Percentiles rank a stretch among this genome's conserved stretches.
Evolutionary conservation across 2,113 vertebrate genomes (phyloP).

Genomic region (Mus pahari): DNA sequence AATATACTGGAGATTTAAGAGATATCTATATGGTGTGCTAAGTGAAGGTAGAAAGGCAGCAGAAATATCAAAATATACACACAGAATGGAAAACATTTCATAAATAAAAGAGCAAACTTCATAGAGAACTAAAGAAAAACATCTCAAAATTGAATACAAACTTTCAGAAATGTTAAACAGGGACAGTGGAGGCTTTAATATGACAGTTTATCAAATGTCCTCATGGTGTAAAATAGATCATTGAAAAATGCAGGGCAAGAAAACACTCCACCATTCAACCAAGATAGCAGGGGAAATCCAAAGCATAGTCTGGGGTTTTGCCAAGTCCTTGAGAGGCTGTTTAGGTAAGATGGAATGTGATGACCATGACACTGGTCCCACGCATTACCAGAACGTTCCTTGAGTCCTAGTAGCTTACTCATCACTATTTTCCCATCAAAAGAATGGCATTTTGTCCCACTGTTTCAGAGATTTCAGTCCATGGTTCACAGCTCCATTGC

Average conservation of each 20-base stretch:
- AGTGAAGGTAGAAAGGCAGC: background rate
- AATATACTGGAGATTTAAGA: background rate
- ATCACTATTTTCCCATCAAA: background rate
- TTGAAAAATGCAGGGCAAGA: background rate
- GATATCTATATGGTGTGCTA: background rate
- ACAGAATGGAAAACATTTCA: background rate
- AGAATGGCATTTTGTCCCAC: background rate
- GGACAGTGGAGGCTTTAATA: background rate
- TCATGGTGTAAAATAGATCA: background rate
- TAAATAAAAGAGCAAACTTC: background rate
- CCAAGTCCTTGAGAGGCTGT: background rate
- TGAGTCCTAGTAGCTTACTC: background rate
- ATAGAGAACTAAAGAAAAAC: background rate
- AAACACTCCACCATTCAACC: background rate
- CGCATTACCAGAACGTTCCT: background rate
- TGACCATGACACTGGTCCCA: background rate
- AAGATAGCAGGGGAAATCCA: background rate
- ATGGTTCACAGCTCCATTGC: background rate
- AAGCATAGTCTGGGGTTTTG: background rate
- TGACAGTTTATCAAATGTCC: background rate
- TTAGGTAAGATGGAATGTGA: background rate
- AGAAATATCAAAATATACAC: conserved; percentile 10
- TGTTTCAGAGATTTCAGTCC: background rate
- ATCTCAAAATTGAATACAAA: background rate
- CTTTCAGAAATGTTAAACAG: conserved; percentile 11